These are phyloP conservation scores for Xerus inauris DNA, from an alignment of 2,113 vertebrate genomes.

Conservation along the genomic window DNA sequence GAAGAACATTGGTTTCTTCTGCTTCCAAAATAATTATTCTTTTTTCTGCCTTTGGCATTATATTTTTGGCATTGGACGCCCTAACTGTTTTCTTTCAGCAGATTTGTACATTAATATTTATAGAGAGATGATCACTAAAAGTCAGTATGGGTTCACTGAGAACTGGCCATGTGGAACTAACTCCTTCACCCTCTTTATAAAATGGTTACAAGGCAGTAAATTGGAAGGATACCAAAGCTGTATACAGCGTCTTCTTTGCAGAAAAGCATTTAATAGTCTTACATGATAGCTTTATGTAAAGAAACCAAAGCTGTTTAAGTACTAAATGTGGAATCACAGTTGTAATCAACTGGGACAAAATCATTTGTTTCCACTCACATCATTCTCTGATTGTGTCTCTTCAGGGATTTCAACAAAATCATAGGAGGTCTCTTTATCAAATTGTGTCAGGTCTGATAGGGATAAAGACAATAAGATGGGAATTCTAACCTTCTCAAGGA, in stretches of 20 bases:
- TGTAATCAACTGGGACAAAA: not conserved
- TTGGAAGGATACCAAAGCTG: conserved; percentile 1
- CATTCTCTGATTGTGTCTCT: not conserved
- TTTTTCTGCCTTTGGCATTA: not conserved
- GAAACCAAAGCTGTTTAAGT: not conserved
- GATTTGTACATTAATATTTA: conserved; percentile 69
- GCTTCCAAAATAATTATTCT: conserved; percentile 43
- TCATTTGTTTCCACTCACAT: not conserved
- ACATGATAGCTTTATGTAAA: not conserved
- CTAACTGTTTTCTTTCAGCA: conserved; percentile 52
- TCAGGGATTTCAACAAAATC: not conserved
- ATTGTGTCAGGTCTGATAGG: not conserved
- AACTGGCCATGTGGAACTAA: conserved; percentile 66
- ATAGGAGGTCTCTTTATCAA: not conserved
- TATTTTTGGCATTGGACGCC: conserved; percentile 61
- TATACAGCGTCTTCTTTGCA: conserved; percentile 39
- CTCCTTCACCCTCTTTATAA: conserved; percentile 46
- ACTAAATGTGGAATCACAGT: not conserved
- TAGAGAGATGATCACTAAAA: conserved; percentile 60
- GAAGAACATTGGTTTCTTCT: conserved; percentile 48
- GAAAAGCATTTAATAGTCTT: conserved; percentile 22
- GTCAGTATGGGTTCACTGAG: conserved; percentile 59
- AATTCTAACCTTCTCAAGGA: not conserved
- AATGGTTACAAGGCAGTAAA: conserved; percentile 17
- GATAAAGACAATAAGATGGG: not conserved